Percentiles rank a stretch among this genome's conserved stretches.
phyloP scores from a whole-genome alignment of 2,888 invertebrate genomes.

The Nephrotoma appendiculata region DNA sequence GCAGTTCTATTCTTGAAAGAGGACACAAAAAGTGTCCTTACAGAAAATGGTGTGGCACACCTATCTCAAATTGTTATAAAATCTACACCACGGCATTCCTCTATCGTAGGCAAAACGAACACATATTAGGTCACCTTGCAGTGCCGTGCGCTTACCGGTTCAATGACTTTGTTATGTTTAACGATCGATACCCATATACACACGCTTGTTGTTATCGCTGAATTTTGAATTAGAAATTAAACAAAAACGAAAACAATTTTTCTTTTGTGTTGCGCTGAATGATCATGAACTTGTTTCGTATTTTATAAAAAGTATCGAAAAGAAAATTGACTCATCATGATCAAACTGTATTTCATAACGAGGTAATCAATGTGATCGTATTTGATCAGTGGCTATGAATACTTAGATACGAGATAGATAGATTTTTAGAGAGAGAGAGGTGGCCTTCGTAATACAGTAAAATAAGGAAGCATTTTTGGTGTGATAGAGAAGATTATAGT shows the following conservation, averaged over 20 bases:
- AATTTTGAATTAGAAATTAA: background rate
- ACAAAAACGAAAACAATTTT: background rate
- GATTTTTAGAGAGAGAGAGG: background rate
- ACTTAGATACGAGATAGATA: background rate
- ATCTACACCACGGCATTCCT: background rate
- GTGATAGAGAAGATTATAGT: too few species aligned
- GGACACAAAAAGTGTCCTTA: background rate
- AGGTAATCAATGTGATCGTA: background rate
- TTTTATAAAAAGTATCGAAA: background rate
- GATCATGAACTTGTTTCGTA: background rate
- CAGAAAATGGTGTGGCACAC: background rate
- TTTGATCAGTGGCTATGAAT: background rate
- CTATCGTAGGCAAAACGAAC: background rate
- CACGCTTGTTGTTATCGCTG: background rate
- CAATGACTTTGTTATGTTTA: background rate
- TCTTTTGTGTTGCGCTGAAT: background rate
- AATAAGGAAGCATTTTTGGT: too few species aligned
- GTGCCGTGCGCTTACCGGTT: background rate
- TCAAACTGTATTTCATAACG: background rate
- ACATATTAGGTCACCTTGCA: background rate
- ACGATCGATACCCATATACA: background rate
- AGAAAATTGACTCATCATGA: background rate
- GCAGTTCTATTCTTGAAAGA: too few species aligned
- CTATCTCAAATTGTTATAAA: background rate
- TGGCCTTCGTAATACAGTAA: too few species aligned